Conservation (phyloP, 2,797 vertebrate genomes). For the Sylvilagus floridanus region DNA sequence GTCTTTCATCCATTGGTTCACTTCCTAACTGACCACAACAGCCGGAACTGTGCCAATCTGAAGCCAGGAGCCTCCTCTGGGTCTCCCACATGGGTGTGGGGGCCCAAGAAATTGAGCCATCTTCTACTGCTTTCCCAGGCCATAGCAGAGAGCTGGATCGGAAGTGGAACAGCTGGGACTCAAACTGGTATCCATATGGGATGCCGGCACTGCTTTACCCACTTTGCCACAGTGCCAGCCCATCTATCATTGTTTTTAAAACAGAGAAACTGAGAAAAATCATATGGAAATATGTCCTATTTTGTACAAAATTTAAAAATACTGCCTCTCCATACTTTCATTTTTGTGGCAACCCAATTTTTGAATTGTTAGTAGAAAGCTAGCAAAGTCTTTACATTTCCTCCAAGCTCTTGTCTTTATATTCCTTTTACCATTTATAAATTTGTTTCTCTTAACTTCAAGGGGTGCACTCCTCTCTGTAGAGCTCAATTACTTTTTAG, state of each 20-base stretch:
- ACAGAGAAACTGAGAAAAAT: background rate
- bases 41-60: too few relatives aligned
- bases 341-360: background rate
- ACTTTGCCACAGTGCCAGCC: too few relatives aligned
- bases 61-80: too few relatives aligned
- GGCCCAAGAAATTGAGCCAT: too few relatives aligned
- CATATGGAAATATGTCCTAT: background rate
- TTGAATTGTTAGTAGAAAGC: background rate
- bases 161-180: too few relatives aligned
- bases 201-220: too few relatives aligned
- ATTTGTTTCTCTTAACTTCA: background rate
- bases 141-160: too few relatives aligned
- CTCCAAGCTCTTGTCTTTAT: background rate
- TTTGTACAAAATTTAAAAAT: slow-evolving; percentile 14
- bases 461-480: background rate
- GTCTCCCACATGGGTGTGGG: too few relatives aligned
- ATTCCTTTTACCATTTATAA: background rate
- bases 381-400: background rate
- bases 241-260: background rate
- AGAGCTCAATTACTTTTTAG: background rate
- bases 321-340: background rate
- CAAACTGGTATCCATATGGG: too few relatives aligned
- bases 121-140: too few relatives aligned
- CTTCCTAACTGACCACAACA: too few relatives aligned
- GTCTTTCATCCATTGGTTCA: too few relatives aligned